Evolutionary conservation across 35 echinoderm and acorn worm species (phyloP).

Genomic region (Amphiura filiformis): DNA sequence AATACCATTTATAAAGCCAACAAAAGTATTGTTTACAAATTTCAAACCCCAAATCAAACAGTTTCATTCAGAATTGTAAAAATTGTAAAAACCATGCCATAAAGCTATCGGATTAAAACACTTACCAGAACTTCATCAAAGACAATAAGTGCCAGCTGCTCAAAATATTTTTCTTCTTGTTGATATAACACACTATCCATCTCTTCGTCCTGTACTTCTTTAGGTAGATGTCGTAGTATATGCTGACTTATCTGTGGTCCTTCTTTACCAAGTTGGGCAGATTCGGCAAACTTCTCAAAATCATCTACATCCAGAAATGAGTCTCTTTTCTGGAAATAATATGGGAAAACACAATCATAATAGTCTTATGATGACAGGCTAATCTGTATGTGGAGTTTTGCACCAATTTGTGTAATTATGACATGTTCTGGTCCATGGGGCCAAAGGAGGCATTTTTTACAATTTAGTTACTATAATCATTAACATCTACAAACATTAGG

Average conservation of each 20-base stretch:
- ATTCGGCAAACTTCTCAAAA: constrained; percentile 34
- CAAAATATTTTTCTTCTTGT: constrained; percentile 33
- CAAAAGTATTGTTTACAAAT: too few relatives aligned
- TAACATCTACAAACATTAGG: not conserved
- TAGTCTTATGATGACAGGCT: not conserved
- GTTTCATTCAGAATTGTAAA: too few relatives aligned
- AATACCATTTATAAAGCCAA: too few relatives aligned
- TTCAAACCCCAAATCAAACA: too few relatives aligned
- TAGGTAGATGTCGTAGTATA: constrained; percentile 23
- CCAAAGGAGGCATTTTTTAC: too few relatives aligned
- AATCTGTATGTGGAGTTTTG: not conserved
- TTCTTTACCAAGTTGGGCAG: constrained; percentile 12
- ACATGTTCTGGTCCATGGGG: too few relatives aligned
- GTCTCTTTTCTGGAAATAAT: constrained; percentile 33
- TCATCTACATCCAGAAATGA: constrained; percentile 24
- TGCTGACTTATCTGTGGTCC: constrained; percentile 24
- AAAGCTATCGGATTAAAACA: too few relatives aligned
- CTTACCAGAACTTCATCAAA: not conserved
- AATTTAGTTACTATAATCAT: too few relatives aligned
- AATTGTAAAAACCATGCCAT: too few relatives aligned
- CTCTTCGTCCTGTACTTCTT: constrained; percentile 18
- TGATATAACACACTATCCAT: constrained; percentile 14
- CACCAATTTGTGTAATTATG: not conserved
- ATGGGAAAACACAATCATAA: not conserved
- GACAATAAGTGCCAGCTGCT: not conserved